Conservation (phyloP, 2,888 invertebrate species). For the Morpho helenor region DNA sequence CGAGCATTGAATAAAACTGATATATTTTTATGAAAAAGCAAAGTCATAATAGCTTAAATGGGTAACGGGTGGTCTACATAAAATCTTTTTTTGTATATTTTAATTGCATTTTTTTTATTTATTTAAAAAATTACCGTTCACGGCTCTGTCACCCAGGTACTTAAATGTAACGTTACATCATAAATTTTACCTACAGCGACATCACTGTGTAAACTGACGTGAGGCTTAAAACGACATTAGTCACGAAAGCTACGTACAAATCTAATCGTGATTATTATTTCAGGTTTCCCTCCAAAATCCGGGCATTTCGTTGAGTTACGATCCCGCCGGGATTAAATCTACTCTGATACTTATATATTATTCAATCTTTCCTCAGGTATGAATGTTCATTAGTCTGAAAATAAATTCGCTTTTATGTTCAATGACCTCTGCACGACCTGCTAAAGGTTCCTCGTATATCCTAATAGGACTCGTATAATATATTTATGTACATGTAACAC, state of each 20-base stretch:
- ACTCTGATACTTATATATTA: slow-evolving; percentile 64
- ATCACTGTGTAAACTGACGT: slow-evolving; percentile 1
- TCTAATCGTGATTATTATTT: slow-evolving; percentile 45
- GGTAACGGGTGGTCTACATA: no score
- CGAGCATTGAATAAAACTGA: no score
- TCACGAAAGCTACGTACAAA: slow-evolving; percentile 27
- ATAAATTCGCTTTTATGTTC: slow-evolving; percentile 42
- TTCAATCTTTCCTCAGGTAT: slow-evolving; percentile 69
- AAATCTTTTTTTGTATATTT: no score
- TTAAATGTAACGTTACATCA: no score
- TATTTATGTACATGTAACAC: no score
- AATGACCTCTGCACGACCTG: slow-evolving; percentile 41
- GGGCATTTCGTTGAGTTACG: slow-evolving; percentile 54
- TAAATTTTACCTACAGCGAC: no score
- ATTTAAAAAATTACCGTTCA: no score
- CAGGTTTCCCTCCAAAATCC: slow-evolving; percentile 42
- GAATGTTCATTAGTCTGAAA: slow-evolving; percentile 61
- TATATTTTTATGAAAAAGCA: no score
- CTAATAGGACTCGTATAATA: slow-evolving; percentile 17
- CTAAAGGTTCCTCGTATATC: slow-evolving; percentile 20
- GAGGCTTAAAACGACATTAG: slow-evolving; percentile 15
- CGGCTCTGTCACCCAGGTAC: no score
- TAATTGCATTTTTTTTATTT: no score
- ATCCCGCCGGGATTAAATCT: slow-evolving; percentile 52
- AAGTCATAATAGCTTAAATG: no score